Evolutionary conservation across 35 echinoderm and acorn worm species (phyloP), one percentile per base, ranked within the genome.

Genomic region (Chiridota heheva): DNA sequence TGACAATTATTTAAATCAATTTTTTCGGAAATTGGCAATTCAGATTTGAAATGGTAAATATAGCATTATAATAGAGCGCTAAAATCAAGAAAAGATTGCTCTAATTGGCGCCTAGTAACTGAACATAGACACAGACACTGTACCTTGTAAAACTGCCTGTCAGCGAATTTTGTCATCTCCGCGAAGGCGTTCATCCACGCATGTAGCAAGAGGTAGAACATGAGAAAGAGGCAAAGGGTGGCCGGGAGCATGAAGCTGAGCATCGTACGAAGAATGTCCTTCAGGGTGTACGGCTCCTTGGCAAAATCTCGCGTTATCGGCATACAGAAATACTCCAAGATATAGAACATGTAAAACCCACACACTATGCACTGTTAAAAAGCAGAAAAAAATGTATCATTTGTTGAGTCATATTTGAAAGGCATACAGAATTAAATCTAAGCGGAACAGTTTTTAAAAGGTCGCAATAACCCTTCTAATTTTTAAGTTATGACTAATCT

Each of bases 101-200:
- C n/a, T n/a, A n/a, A n/a, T n/a, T n/a, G n/a, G n/a, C n/a, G n/a
- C n/a, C n/a, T n/a, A n/a, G n/a, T n/a, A n/a, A n/a, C n/a, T n/a
- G n/a, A n/a, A n/a, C n/a, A n/a, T n/a, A n/a, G n/a, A n/a, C n/a
- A n/a, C n/a, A n/a, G n/a, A n/a, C n/a, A n/a, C n/a, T n/a, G n/a
- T 47, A 97, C 93, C 89, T 87, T 91, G 79, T 97, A 97, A 67
- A 97, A 97, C 63, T 87, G 83, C 68, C 93, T 91, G 65, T 97
- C 93, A 4, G 93, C 93, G 76, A 97, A 97, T 4, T 85, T 57
- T 72, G 91, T 35, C 93, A 97, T 97, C 83, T 97, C 93, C 3
- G 83, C 93, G 44, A 81, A 82, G 16, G 93, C 93, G 49, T 91
- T 97, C 22, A 97, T 40, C 88, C 93, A 97, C 16, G 88, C 91